These are phyloP conservation scores for Hoplodrina blanda DNA, from an alignment of 2,888 invertebrate species.

Conservation along the genomic window DNA sequence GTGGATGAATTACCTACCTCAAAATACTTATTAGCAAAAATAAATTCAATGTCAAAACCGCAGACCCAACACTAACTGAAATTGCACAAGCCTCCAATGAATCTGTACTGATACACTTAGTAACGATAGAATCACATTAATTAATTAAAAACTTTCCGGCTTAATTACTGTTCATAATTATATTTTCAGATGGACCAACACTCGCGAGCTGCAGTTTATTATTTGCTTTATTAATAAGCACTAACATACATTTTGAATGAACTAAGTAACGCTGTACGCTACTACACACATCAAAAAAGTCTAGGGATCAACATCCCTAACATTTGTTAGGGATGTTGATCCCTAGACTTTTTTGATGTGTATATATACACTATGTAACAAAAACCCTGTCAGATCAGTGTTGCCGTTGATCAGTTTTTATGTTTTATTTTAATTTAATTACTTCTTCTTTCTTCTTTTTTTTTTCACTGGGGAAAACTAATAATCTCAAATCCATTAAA, in stretches of 20 bases:
- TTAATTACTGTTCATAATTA: conserved; percentile 46
- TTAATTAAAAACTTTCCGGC: conserved; percentile 36
- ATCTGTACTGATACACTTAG: conserved; percentile 26
- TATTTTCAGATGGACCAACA: conserved; percentile 65
- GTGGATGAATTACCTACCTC: neutral
- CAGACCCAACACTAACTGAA: conserved; percentile 18
- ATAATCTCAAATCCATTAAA: no score
- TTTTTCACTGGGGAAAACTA: no score
- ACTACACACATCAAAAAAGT: no score
- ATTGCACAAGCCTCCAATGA: conserved; percentile 20
- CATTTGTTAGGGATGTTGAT: no score
- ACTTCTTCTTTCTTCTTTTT: no score
- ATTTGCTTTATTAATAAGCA: conserved; percentile 47
- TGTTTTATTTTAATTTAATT: no score
- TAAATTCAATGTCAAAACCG: conserved; percentile 23
- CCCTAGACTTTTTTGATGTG: no score
- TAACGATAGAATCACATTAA: conserved; percentile 28
- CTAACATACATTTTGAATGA: conserved; percentile 42
- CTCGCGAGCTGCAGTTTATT: conserved; percentile 48
- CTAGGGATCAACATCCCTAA: no score
- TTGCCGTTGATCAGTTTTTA: no score
- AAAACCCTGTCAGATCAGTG: no score
- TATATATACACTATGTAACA: no score
- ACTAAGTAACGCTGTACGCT: conserved; percentile 35
- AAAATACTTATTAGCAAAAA: conserved; percentile 2